Base-by-base conservation (phyloP, 2,113 vertebrate genomes). In the Antigone vipio region DNA sequence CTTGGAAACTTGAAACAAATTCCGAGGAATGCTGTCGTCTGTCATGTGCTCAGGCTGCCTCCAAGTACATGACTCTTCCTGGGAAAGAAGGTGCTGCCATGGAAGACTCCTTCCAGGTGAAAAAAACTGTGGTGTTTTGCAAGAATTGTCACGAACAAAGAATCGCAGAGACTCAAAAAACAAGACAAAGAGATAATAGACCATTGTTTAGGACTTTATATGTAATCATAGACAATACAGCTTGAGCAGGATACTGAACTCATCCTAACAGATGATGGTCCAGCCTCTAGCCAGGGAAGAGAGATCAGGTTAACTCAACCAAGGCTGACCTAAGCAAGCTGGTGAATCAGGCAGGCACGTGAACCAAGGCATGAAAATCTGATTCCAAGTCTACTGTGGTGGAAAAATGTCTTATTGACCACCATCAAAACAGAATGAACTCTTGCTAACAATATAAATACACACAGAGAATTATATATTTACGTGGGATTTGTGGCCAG, bases 1-100 rank as follows among this genome's bases (percentile, higher is more conserved):
- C 68, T 60, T 84, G 77, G 76, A 90, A 96, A 93, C 68, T 85
- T 67, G 44, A 86, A 88, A 72, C 9, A 76, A 81, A 93, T 92
- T 87, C 73, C 52, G 40, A 92, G 80, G 86, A 94, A 79, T 89
- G 60, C 42, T 47, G 27, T 52, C 5, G 3, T 84, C 90, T 80
- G 63, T 68, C 35, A 50, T 1, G 9, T 11, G 4, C 44, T 81
- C 77, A 38, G n/a, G 53, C 77, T 93, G 75, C 59, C 69, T 84
- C 12, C 16, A 40, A 76, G 55, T 16, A 83, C 50, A 17, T 1
- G 4, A 34, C 50, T 59, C 59, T 74, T 89, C 52, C 52, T 78
- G 76, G 52, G 38, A 83, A 89, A 83, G 44, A 58, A 38, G 18
- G 23, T 90, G 72, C 82, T 92, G 79, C 72, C 19, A 29, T 42